phyloP scores from a whole-genome alignment of 2,113 vertebrate genomes.

The Silurus glanis region DNA sequence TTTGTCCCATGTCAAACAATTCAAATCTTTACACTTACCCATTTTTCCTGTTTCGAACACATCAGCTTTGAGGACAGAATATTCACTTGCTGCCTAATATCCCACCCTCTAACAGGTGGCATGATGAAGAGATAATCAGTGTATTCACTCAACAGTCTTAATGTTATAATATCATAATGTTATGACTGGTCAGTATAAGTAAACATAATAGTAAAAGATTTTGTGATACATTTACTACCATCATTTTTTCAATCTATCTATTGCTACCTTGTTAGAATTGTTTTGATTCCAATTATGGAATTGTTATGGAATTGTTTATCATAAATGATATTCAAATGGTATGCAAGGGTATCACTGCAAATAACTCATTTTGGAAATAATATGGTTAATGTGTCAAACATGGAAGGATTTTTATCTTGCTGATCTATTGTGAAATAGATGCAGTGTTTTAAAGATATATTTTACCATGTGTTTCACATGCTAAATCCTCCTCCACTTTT shows the following conservation, averaged over 20 bases:
- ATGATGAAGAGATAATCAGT: no score
- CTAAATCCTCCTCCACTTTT: constrained; percentile 3
- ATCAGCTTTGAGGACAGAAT: no score
- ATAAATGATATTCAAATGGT: not conserved
- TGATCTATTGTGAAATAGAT: not conserved
- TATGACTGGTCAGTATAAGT: not conserved
- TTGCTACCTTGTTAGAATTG: not conserved
- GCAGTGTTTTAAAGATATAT: not conserved
- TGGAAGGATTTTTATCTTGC: not conserved
- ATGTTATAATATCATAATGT: no score
- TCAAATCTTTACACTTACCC: no score
- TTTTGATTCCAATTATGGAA: no score
- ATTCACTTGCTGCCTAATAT: no score
- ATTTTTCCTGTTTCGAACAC: no score
- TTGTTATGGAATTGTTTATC: no score
- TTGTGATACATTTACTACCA: not conserved
- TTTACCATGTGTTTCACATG: not conserved
- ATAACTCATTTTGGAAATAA: not conserved
- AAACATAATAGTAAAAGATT: not conserved
- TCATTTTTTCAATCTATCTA: not conserved
- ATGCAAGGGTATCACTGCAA: not conserved
- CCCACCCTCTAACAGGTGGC: no score
- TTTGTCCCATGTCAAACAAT: no score
- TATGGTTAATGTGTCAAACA: not conserved
- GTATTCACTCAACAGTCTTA: no score